A percentile compares a stretch with the other conserved stretches of the same genome.
phyloP scores from a whole-genome alignment of 92 coral and sea anemone species.

The Muricea muricata region DNA sequence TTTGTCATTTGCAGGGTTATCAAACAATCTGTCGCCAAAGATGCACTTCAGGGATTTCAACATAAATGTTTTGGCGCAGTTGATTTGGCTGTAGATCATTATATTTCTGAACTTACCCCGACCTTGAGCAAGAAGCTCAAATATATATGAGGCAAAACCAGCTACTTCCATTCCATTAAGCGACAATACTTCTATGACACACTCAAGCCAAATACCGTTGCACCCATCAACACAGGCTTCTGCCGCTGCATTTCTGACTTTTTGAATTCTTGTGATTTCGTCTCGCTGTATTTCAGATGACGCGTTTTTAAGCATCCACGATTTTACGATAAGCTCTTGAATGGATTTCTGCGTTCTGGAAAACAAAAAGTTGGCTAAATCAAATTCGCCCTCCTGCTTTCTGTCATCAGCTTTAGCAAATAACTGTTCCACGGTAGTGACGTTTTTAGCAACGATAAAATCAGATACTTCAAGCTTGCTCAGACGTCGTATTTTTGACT shows the following conservation, averaged over 20 bases:
- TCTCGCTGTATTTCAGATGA: background rate
- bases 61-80: background rate
- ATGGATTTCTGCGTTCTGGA: background rate
- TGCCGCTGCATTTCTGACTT: background rate
- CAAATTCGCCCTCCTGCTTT: slow-evolving; percentile 12
- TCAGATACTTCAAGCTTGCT: background rate
- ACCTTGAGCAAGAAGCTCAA: slow-evolving; percentile 1
- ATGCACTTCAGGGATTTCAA: slow-evolving; percentile 5
- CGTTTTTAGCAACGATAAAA: background rate
- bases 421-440: background rate
- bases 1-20: slow-evolving; percentile 7
- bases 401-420: background rate
- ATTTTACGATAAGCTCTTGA: background rate
- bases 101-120: slow-evolving; percentile 15
- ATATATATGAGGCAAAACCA: slow-evolving; percentile 11
- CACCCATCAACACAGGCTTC: slow-evolving; percentile 7
- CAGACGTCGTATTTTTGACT: background rate
- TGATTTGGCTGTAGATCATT: background rate
- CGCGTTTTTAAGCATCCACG: background rate
- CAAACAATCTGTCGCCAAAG: slow-evolving; percentile 9
- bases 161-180: slow-evolving; percentile 2
- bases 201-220: background rate
- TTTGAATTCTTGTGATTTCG: background rate
- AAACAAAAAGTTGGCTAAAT: slow-evolving; percentile 12
- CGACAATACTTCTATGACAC: background rate